Percentiles rank a stretch among this genome's conserved stretches.
These are phyloP conservation scores for Euwallacea fornicatus DNA, from an alignment of 1,140 invertebrate species.

Conservation along the genomic window DNA sequence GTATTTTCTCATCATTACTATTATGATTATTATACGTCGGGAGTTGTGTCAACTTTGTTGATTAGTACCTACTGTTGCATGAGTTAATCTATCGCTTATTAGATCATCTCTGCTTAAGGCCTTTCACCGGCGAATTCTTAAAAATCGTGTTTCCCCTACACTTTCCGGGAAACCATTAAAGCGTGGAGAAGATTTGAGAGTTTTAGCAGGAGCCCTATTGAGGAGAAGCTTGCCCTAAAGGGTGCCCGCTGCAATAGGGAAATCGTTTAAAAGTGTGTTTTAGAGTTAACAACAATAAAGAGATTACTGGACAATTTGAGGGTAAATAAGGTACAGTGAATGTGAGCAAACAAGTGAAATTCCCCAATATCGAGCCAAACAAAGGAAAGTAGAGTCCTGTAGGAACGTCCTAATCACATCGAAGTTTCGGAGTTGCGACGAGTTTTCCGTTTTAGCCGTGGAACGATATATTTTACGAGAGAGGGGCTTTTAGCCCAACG, in stretches of 20 bases:
- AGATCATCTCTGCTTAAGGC: not conserved
- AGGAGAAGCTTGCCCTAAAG: too few species aligned
- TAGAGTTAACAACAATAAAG: constrained; percentile 1
- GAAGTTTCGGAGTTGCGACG: constrained; percentile 30
- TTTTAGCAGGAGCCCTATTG: not conserved
- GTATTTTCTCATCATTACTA: constrained; percentile 26
- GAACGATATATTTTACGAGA: constrained; percentile 35
- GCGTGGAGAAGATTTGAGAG: not conserved
- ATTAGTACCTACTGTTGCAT: too few species aligned
- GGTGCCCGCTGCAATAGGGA: too few species aligned
- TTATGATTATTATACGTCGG: not conserved
- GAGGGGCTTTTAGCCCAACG: constrained; percentile 28
- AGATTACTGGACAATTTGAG: not conserved
- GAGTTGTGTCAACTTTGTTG: constrained; percentile 12
- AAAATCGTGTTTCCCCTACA: not conserved
- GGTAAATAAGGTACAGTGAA: constrained; percentile 2
- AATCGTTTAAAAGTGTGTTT: not conserved
- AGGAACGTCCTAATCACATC: constrained; percentile 35
- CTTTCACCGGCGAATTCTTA: not conserved
- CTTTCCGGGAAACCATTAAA: not conserved
- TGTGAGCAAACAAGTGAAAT: constrained; percentile 3
- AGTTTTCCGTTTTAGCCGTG: constrained; percentile 34
- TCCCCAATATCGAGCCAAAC: constrained; percentile 10
- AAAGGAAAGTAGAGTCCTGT: constrained; percentile 18
- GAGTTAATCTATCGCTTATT: too few species aligned